These are phyloP conservation scores for Siphamia tubifer DNA, from an alignment of 2,113 vertebrate species.

Conservation along the genomic window DNA sequence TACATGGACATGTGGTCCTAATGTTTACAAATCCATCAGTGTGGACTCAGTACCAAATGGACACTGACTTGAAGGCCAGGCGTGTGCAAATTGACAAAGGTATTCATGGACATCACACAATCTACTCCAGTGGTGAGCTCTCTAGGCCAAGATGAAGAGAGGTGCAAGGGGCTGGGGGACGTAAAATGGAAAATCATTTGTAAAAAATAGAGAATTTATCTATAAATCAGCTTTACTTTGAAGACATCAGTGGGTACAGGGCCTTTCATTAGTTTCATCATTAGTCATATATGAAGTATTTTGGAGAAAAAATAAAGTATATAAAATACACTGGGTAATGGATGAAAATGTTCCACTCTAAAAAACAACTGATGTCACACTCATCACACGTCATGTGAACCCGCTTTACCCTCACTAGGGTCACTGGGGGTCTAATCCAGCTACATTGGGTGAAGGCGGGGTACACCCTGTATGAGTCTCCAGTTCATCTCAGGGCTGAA, in stretches of 20 bases:
- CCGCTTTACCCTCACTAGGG: no score
- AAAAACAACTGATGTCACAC: no score
- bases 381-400: no score
- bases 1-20: conserved; percentile 55
- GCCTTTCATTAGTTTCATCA: no score
- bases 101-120: conserved; percentile 22
- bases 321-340: no score
- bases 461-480: no score
- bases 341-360: no score
- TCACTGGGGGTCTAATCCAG: no score
- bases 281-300: neutral
- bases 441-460: no score
- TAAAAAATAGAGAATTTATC: conserved; percentile 21
- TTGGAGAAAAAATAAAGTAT: neutral
- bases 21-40: conserved; percentile 79
- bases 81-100: conserved; percentile 50
- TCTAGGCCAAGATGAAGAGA: conserved; percentile 14
- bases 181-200: conserved; percentile 26
- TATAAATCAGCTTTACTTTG: conserved; percentile 15
- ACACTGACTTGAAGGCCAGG: conserved; percentile 74
- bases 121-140: conserved; percentile 17
- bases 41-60: conserved; percentile 71
- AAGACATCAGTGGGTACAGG: conserved; percentile 19
- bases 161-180: conserved; percentile 20
- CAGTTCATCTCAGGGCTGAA: no score